Percentiles rank a stretch among this genome's conserved stretches.
phyloP scores from a whole-genome alignment of 2,797 vertebrate genomes.

The Gymnothorax javanicus region DNA sequence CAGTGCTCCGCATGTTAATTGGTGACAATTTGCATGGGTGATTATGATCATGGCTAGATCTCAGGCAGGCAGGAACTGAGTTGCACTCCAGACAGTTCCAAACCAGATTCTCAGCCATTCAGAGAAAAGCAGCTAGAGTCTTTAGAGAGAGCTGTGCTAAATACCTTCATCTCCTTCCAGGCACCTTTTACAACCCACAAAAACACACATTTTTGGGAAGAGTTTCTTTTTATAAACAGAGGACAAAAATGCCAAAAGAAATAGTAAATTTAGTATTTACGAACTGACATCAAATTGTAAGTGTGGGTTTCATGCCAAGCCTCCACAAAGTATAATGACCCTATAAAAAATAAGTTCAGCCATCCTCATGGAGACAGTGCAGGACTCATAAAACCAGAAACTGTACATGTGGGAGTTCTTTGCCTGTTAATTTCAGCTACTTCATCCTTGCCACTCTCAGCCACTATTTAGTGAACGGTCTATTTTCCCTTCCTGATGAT shows the following conservation, averaged over 20 bases:
- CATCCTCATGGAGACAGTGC: neutral
- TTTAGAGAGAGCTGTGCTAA: neutral
- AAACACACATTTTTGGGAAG: neutral
- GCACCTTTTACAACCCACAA: neutral
- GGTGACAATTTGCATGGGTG: neutral
- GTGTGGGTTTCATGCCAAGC: neutral
- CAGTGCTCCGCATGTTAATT: conserved; percentile 4
- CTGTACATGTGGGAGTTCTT: neutral
- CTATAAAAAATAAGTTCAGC: neutral
- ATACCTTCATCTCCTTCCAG: neutral
- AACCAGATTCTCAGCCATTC: neutral
- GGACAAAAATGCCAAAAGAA: neutral
- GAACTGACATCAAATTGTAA: neutral
- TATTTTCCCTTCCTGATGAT: neutral
- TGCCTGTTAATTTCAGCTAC: neutral
- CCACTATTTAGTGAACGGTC: neutral
- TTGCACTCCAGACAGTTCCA: neutral
- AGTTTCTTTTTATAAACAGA: neutral
- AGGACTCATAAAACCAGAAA: neutral
- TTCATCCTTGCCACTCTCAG: neutral
- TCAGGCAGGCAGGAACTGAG: neutral
- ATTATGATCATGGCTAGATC: conserved; percentile 5
- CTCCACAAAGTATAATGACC: neutral
- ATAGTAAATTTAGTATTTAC: neutral
- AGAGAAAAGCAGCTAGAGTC: neutral